phyloP scores from a whole-genome alignment of 2,113 vertebrate species.

The Pleuronectes platessa region DNA sequence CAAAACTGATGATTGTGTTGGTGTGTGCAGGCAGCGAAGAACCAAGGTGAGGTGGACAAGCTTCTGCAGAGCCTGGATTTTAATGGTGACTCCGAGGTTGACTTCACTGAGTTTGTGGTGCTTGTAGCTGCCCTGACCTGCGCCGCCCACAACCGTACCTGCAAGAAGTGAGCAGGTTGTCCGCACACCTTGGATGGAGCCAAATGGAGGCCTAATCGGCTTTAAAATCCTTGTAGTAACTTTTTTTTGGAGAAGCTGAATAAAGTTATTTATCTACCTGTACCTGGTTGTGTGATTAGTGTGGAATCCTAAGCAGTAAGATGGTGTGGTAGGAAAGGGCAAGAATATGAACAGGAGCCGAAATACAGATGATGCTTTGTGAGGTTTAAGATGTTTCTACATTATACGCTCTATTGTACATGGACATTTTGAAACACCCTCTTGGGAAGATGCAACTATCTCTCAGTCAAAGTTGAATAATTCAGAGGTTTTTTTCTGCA shows the following conservation, averaged over 20 bases:
- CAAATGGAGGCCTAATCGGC: accelerated
- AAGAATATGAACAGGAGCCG: not conserved
- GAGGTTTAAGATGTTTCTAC: too few relatives aligned
- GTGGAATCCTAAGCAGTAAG: not conserved
- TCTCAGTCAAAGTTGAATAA: too few relatives aligned
- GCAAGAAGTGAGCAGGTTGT: conserved; percentile 32
- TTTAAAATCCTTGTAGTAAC: not conserved
- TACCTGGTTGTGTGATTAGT: not conserved
- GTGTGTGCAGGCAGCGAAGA: conserved; percentile 55
- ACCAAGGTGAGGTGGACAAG: conserved; percentile 59
- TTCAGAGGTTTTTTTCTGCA: too few relatives aligned
- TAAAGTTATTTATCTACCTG: conserved; percentile 29
- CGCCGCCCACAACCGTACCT: conserved; percentile 58
- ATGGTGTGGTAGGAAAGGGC: not conserved
- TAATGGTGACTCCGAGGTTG: conserved; percentile 76
- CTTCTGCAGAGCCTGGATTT: conserved; percentile 79
- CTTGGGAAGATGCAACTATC: too few relatives aligned
- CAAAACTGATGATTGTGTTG: not conserved
- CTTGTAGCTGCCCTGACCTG: conserved; percentile 73
- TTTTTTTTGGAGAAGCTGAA: conserved; percentile 16
- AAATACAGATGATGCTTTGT: too few relatives aligned
- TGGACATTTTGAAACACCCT: too few relatives aligned
- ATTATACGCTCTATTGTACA: too few relatives aligned
- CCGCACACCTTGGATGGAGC: not conserved
- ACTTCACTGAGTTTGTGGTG: conserved; percentile 84